Conservation (phyloP, 2,113 vertebrate genomes). For the Bujurquina vittata region DNA sequence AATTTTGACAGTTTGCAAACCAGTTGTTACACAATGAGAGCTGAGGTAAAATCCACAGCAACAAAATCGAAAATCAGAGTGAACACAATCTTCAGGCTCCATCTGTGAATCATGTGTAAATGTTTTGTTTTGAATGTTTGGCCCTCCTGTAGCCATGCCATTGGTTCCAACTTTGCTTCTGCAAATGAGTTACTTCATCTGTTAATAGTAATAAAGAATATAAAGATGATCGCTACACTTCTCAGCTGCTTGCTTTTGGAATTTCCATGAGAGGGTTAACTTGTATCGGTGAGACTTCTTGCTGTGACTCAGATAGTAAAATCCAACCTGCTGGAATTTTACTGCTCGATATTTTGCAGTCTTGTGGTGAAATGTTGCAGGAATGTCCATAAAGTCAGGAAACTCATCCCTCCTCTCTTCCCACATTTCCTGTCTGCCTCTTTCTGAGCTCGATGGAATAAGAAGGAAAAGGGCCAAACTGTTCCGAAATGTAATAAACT, state of each 20-base stretch:
- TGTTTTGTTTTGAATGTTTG: not conserved
- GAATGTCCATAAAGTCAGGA: conserved; percentile 14
- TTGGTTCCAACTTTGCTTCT: not conserved
- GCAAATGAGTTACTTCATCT: not conserved
- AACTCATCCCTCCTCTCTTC: conserved; percentile 1
- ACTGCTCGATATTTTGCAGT: conserved; percentile 2
- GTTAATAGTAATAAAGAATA: not conserved
- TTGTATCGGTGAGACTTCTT: not conserved
- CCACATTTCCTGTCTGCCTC: conserved; percentile 34
- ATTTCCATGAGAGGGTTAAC: not conserved
- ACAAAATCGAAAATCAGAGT: not conserved
- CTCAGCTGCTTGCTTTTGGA: not conserved
- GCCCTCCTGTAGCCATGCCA: not conserved
- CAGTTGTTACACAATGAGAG: not conserved
- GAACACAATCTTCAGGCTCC: not conserved
- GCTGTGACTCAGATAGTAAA: not conserved
- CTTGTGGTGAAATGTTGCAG: not conserved
- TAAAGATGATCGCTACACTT: not conserved
- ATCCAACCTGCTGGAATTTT: not conserved
- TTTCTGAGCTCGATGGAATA: not conserved
- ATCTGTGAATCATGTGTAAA: not conserved
- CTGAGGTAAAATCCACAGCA: not conserved
- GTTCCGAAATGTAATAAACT: not conserved
- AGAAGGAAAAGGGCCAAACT: not conserved
- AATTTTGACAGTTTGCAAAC: not conserved